These are phyloP conservation scores for Ceraclea dissimilis DNA, from an alignment of 2,888 invertebrate genomes.

Conservation along the genomic window DNA sequence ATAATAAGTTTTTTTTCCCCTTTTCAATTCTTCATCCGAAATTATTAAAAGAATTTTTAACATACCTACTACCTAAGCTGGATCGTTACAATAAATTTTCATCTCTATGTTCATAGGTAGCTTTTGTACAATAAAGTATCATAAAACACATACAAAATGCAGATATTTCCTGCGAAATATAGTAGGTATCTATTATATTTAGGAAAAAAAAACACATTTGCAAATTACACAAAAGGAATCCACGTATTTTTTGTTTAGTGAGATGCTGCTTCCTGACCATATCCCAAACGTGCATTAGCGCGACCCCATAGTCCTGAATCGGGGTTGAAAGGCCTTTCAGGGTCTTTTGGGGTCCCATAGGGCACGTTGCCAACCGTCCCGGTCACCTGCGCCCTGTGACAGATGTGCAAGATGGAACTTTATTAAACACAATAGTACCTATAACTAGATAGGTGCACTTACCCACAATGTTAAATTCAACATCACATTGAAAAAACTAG, in stretches of 20 bases:
- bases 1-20: no score
- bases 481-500: no score
- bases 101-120: no score
- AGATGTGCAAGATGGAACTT: constrained; percentile 11
- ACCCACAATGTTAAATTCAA: no score
- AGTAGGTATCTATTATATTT: no score
- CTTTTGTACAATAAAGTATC: no score
- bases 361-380: constrained; percentile 13
- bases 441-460: neutral
- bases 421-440: neutral
- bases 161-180: no score
- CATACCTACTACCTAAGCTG: no score
- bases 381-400: constrained; percentile 12
- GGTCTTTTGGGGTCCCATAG: neutral
- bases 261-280: neutral
- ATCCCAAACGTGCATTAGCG: neutral
- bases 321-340: neutral
- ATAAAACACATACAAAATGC: no score
- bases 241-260: neutral
- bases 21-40: no score
- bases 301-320: neutral
- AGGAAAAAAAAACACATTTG: neutral
- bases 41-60: no score
- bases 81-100: no score
- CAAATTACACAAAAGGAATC: neutral